Base-by-base conservation (phyloP, 2,888 invertebrate genomes). In the Drosophila maculinotata region DNA sequence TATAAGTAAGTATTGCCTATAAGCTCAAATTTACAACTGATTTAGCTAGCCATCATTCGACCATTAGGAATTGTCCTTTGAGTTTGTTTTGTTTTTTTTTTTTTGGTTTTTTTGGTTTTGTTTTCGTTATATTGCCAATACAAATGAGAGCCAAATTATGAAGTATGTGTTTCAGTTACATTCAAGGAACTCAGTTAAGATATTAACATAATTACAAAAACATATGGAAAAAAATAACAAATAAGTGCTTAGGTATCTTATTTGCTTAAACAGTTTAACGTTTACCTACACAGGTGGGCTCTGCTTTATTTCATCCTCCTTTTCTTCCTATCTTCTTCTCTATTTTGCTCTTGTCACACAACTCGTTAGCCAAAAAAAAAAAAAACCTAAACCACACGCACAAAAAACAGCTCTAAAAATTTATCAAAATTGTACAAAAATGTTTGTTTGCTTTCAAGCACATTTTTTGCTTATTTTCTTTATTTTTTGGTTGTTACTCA, bases 21-120 rank as follows among this genome's bases (percentile, higher is more conserved):
- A 84, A 84, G 84, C 84, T 84, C 84, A 84, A 87, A 87, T 87
- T 84, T 84, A 84, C 87, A 84, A 84, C 84, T 84, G 87, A 87
- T 84, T 84, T 65, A 64, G 52, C 56, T 41, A 47, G 45, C 45
- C 48, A 31, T 52, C 33, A 48, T 52, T 36, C 54, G 66, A 70
- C 59, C 54, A 30, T 56, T 73, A 72, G 72, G 72, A 73, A 72
- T 69, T 59, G 58, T 58, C 74, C 47, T 58, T 56, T 26, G 30
- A 49, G n/a, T n/a, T n/a, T n/a, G n/a, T n/a, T n/a, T n/a, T n/a
- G n/a, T n/a, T n/a, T n/a, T n/a, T n/a, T n/a, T n/a, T n/a, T n/a
- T n/a, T n/a, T n/a, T n/a, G n/a, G 26, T 47, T 26, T 42, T 17
- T 12, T 33, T 20, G 1, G 10, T 25, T n/a, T 35, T 17, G 17